These are phyloP conservation scores for Muraenolepis orangiensis DNA, from an alignment of 2,797 vertebrate species.

Conservation along the genomic window DNA sequence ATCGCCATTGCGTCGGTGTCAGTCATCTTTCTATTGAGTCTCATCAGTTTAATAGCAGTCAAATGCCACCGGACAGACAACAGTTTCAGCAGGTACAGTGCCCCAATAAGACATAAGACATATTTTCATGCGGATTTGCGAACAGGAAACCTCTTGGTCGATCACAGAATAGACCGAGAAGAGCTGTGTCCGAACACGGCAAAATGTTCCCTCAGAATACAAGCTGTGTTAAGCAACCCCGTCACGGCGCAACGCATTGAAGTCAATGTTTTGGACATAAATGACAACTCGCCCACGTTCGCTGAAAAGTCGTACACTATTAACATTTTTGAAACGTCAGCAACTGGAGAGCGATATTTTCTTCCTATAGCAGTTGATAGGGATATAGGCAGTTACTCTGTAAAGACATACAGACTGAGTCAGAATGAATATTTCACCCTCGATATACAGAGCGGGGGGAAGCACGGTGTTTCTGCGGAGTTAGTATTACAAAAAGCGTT, in stretches of 20 bases:
- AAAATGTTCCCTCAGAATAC: conserved; percentile 67
- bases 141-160: conserved; percentile 61
- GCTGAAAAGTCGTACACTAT: conserved; percentile 28
- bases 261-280: conserved; percentile 67
- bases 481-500: conserved; percentile 71
- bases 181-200: conserved; percentile 52
- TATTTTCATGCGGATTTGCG: conserved; percentile 67
- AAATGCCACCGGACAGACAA: too few relatives aligned
- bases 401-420: conserved; percentile 73
- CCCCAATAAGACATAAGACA: too few relatives aligned
- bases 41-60: too few relatives aligned
- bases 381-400: conserved; percentile 71
- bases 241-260: conserved; percentile 68
- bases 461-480: conserved; percentile 60
- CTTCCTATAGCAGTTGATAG: conserved; percentile 70
- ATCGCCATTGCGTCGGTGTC: too few relatives aligned
- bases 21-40: too few relatives aligned
- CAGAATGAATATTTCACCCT: conserved; percentile 68
- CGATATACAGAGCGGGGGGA: conserved; percentile 55
- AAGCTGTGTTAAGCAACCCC: conserved; percentile 69
- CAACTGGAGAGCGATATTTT: conserved; percentile 59
- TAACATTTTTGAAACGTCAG: conserved; percentile 65
- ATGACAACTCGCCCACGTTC: conserved; percentile 65
- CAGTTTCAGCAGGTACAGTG: too few relatives aligned
- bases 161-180: conserved; percentile 64